phyloP scores from a whole-genome alignment of 2,797 vertebrate species.

The Falco biarmicus region DNA sequence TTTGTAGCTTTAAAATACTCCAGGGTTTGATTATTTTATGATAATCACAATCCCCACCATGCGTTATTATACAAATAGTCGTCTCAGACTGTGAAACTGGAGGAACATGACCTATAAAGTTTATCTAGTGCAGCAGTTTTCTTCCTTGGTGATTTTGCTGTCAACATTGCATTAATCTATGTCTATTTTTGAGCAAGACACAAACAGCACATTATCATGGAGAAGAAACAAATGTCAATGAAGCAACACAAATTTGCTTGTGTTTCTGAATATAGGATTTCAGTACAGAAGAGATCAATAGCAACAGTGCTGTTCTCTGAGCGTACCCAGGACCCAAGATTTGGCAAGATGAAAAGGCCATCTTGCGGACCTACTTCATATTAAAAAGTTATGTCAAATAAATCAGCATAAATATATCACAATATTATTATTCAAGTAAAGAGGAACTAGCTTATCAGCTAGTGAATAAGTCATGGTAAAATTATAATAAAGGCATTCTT shows the following conservation, averaged over 20 bases:
- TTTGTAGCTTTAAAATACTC: conserved; percentile 10
- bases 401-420: background rate
- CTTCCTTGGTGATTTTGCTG: conserved; percentile 48
- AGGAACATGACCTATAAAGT: conserved; percentile 34
- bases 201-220: background rate
- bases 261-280: background rate
- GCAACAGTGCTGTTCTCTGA: background rate
- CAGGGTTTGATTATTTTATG: conserved; percentile 32
- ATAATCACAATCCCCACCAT: conserved; percentile 10
- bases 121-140: conserved; percentile 40
- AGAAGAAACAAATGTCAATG: conserved; percentile 15
- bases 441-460: background rate
- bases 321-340: background rate
- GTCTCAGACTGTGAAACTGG: conserved; percentile 4
- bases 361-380: background rate
- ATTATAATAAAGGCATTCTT: background rate
- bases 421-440: background rate
- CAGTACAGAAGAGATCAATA: background rate
- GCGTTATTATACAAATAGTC: conserved; percentile 41
- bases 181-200: conserved; percentile 33
- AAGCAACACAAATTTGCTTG: conserved; percentile 14
- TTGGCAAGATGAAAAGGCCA: background rate
- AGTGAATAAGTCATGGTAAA: background rate
- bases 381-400: background rate
- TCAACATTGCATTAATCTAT: conserved; percentile 60